These are phyloP conservation scores for Myiotriccus ornatus DNA, from an alignment of 2,797 vertebrate species.

Conservation along the genomic window DNA sequence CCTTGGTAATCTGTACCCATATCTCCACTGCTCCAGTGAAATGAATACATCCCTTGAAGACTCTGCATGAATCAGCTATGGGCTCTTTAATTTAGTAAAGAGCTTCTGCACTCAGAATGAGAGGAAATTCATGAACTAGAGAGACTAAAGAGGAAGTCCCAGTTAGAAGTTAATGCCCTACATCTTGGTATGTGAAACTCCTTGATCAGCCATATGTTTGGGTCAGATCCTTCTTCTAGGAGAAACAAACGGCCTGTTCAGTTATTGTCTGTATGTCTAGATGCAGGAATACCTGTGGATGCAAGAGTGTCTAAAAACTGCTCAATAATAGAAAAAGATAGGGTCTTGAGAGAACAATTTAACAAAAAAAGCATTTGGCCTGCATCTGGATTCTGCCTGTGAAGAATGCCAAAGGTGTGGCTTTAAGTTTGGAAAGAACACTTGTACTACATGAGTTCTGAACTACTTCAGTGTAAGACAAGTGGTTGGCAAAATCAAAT, in stretches of 20 bases:
- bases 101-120: neutral
- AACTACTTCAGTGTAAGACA: neutral
- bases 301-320: neutral
- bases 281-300: neutral
- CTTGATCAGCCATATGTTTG: neutral
- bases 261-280: neutral
- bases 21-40: neutral
- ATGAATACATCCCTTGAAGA: neutral
- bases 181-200: neutral
- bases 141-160: neutral
- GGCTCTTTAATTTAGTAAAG: neutral
- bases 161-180: neutral
- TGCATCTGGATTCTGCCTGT: neutral
- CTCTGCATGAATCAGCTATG: neutral
- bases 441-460: accelerated
- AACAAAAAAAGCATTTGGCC: neutral
- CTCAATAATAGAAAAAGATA: neutral
- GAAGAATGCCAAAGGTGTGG: neutral
- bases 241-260: neutral
- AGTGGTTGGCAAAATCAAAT: neutral
- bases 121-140: neutral
- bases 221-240: neutral
- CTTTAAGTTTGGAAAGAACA: neutral
- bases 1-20: neutral
- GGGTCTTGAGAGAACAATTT: neutral